These are phyloP conservation scores for Petrocephalus schoutedeni DNA, from an alignment of 2,797 vertebrate genomes.

Conservation along the genomic window DNA sequence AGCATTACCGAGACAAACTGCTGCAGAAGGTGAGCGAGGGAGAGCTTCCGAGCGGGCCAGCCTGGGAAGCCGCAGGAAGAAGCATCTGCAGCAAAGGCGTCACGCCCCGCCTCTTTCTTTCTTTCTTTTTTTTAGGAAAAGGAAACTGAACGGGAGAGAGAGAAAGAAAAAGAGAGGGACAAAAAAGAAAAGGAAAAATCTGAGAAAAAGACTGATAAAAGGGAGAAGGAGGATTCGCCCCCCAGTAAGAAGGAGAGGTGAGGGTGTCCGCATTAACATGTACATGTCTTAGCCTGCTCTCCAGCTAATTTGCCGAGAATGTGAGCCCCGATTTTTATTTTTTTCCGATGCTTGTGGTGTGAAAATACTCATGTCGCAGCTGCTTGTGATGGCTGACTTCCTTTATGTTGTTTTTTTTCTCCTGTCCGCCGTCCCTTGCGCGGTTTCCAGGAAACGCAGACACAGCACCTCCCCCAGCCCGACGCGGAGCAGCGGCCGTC, in stretches of 20 bases:
- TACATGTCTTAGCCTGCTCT: not conserved
- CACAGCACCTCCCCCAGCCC: conserved; percentile 90
- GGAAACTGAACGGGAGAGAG: conserved; percentile 90
- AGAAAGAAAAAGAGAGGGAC: conserved; percentile 80
- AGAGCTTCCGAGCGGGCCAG: conserved; percentile 59
- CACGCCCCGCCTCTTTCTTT: not conserved
- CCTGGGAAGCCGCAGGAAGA: not conserved
- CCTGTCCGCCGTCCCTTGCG: not conserved
- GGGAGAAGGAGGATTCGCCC: conserved; percentile 77
- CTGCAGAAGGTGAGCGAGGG: conserved; percentile 76
- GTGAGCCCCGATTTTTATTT: not conserved
- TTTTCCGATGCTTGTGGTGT: not conserved
- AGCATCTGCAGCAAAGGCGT: too few relatives aligned
- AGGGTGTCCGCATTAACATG: conserved; percentile 8
- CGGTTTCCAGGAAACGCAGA: conserved; percentile 75
- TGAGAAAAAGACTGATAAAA: conserved; percentile 83
- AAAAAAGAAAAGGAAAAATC: conserved; percentile 90
- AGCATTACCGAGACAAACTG: conserved; percentile 96
- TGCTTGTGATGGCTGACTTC: not conserved
- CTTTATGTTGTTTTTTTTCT: not conserved
- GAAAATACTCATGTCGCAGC: not conserved
- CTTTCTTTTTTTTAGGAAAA: conserved; percentile 71
- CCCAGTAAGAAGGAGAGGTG: conserved; percentile 93
- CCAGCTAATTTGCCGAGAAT: not conserved
- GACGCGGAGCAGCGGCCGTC: conserved; percentile 71